A percentile compares a stretch with the other conserved stretches of the same genome.
phyloP scores from a whole-genome alignment of 2,113 vertebrate genomes.

The Trachemys scripta region DNA sequence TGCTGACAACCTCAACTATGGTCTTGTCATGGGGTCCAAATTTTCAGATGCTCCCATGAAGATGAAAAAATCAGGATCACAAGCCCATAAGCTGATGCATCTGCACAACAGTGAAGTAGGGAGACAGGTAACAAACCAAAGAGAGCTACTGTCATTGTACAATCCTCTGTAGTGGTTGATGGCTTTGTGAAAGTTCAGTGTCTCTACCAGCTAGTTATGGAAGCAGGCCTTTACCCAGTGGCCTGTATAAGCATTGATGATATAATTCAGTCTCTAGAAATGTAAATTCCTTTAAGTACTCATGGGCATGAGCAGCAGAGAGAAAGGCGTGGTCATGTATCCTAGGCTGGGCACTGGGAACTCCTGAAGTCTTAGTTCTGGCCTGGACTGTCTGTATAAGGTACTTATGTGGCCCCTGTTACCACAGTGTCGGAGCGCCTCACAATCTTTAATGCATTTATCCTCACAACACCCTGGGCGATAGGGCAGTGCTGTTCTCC shows the following conservation, averaged over 20 bases:
- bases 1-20: slow-evolving; percentile 97
- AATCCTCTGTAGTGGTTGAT: slow-evolving; percentile 61
- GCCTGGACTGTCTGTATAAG: not conserved
- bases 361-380: not conserved
- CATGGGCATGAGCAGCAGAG: not conserved
- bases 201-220: not conserved
- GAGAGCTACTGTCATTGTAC: slow-evolving; percentile 71
- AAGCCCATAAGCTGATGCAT: slow-evolving; percentile 99
- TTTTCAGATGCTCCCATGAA: slow-evolving; percentile 99
- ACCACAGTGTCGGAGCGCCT: not conserved
- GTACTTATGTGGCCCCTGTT: not conserved
- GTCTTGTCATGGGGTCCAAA: slow-evolving; percentile 97
- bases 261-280: not conserved
- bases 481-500: not conserved
- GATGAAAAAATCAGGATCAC: slow-evolving; percentile 95
- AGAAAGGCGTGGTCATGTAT: not conserved
- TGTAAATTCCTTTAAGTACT: not conserved
- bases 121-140: slow-evolving; percentile 91
- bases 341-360: not conserved
- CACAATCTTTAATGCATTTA: not conserved
- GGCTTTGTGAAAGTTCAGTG: slow-evolving; percentile 25
- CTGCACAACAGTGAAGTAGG: slow-evolving; percentile 99
- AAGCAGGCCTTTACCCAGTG: slow-evolving; percentile 5
- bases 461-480: not conserved
- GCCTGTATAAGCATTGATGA: slow-evolving; percentile 7